Percentiles rank a stretch among this genome's conserved stretches.
phyloP scores from a whole-genome alignment of 2,888 invertebrate species.

The Euproctis similis region DNA sequence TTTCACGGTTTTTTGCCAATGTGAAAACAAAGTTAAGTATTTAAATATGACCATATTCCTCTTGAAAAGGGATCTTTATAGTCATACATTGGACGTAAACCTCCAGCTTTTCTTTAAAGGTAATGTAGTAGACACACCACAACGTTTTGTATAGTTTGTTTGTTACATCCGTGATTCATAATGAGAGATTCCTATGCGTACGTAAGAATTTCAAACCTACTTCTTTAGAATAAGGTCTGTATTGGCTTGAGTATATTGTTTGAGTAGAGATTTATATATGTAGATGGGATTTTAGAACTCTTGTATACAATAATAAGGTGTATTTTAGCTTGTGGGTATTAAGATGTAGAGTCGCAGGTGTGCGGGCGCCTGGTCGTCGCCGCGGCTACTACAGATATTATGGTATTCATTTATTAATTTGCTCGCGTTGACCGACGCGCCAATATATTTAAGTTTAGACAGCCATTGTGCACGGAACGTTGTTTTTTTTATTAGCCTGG shows the following conservation, averaged over 20 bases:
- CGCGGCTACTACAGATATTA: conserved; percentile 67
- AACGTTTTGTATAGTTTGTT: conserved; percentile 69
- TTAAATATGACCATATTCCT: conserved; percentile 48
- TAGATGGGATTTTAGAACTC: too few relatives aligned
- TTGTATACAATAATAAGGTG: conserved; percentile 22
- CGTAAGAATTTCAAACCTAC: conserved; percentile 18
- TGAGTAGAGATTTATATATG: too few relatives aligned
- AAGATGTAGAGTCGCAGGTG: conserved; percentile 70
- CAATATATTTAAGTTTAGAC: conserved; percentile 38
- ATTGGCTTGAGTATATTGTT: conserved; percentile 20
- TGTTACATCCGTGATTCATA: conserved; percentile 72
- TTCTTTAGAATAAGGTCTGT: conserved; percentile 11
- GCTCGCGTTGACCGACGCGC: conserved; percentile 58
- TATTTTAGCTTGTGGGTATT: conserved; percentile 19
- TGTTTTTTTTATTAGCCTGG: conserved; percentile 7
- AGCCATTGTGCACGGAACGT: conserved; percentile 12
- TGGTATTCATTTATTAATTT: conserved; percentile 74
- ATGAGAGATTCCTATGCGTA: conserved; percentile 42
- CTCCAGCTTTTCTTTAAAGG: conserved; percentile 63
- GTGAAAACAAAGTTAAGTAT: too few relatives aligned
- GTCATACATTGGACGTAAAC: conserved; percentile 52
- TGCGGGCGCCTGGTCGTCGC: conserved; percentile 70
- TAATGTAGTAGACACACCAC: conserved; percentile 47
- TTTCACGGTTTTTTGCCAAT: too few relatives aligned
- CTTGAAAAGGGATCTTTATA: conserved; percentile 48